Conservation (phyloP, 2,113 vertebrate species). For the Desmodus rotundus region DNA sequence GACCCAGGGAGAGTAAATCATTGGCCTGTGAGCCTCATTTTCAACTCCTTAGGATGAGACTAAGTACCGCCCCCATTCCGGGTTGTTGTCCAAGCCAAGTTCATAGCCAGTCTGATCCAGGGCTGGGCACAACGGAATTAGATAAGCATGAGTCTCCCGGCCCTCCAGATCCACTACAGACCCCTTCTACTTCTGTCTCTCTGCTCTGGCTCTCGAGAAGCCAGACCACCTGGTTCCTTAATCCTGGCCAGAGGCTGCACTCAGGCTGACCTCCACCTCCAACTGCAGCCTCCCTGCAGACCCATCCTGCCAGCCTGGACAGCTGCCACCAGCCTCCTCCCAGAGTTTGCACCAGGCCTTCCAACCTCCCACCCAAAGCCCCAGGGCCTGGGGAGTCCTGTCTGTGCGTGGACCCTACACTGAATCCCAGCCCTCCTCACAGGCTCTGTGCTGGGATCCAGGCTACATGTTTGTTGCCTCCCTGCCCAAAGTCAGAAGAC, state of each 20-base stretch:
- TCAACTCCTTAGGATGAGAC: neutral
- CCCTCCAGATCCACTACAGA: neutral
- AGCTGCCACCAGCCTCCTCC: neutral
- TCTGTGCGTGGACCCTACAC: neutral
- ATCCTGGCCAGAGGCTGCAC: neutral
- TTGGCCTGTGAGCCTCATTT: neutral
- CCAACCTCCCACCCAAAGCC: neutral
- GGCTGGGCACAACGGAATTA: too few relatives aligned
- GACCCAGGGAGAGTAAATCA: neutral
- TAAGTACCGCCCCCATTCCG: fast-evolving
- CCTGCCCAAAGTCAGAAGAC: neutral
- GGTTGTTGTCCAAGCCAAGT: too few relatives aligned
- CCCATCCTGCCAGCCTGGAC: neutral
- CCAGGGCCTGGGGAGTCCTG: neutral
- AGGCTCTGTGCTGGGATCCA: neutral
- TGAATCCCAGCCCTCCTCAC: neutral
- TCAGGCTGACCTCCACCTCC: neutral
- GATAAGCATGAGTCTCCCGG: neutral
- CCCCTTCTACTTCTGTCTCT: neutral
- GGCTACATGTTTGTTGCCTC: neutral
- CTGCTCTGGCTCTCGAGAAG: neutral
- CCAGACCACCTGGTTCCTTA: neutral
- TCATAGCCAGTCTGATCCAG: neutral
- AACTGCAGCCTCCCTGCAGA: neutral
- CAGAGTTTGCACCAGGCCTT: neutral